Evolutionary conservation across 2,797 vertebrate species (phyloP).

Genomic region (Poecilia picta): DNA sequence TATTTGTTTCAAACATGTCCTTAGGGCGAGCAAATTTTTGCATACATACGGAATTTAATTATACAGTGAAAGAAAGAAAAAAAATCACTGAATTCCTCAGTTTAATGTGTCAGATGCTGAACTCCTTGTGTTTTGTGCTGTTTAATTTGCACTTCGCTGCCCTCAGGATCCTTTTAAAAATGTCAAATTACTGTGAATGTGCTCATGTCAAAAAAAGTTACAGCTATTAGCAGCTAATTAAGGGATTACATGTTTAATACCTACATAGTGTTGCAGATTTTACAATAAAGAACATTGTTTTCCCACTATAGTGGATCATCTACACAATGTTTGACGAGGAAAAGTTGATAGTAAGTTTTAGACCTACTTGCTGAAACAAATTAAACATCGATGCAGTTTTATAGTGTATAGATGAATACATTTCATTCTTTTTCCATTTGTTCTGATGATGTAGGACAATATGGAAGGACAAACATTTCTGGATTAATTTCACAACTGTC

Average conservation of each 20-base stretch:
- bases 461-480: slow-evolving; percentile 16
- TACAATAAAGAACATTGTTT: background rate
- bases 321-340: background rate
- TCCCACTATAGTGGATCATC: background rate
- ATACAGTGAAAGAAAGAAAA: background rate
- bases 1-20: slow-evolving; percentile 2
- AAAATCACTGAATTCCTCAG: background rate
- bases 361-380: background rate
- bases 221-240: background rate
- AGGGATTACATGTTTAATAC: background rate
- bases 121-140: background rate
- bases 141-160: background rate
- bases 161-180: background rate
- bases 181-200: background rate
- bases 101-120: background rate
- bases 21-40: background rate
- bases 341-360: background rate
- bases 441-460: slow-evolving; percentile 24
- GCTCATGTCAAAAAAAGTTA: background rate
- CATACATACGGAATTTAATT: background rate
- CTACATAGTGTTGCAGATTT: background rate
- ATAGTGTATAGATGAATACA: background rate
- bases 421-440: background rate
- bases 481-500: slow-evolving; percentile 44
- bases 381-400: background rate